Percentiles rank a stretch among this genome's conserved stretches.
phyloP scores from a whole-genome alignment of 2,888 invertebrate genomes.

The Scaptomyza caliginosa region DNA sequence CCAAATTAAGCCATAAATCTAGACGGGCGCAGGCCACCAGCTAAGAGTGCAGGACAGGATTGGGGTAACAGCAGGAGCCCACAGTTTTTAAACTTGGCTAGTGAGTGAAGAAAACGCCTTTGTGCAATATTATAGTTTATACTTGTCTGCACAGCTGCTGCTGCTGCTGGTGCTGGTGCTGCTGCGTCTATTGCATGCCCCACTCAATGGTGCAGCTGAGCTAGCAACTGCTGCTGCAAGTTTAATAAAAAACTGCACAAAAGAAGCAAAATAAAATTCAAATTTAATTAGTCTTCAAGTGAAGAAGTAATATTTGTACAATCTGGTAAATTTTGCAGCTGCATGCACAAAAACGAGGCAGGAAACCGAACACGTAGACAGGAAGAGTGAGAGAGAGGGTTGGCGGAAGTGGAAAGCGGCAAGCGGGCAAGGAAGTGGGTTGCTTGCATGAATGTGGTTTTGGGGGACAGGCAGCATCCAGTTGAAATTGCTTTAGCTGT shows the following conservation, averaged over 20 bases:
- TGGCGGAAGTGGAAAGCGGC: background rate
- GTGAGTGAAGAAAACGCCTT: slow-evolving; percentile 56
- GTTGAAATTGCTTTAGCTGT: slow-evolving; percentile 32
- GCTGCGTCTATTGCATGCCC: slow-evolving; percentile 12
- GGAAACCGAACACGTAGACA: background rate
- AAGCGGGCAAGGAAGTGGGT: slow-evolving; percentile 51
- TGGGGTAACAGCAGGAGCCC: slow-evolving; percentile 57
- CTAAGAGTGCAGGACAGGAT: slow-evolving; percentile 29
- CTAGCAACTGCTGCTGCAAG: slow-evolving; percentile 30
- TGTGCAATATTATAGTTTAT: slow-evolving; percentile 24
- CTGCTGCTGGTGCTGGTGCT: slow-evolving; percentile 22
- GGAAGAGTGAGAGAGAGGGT: background rate
- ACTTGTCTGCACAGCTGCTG: slow-evolving; percentile 6
- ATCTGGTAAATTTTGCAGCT: slow-evolving; percentile 74
- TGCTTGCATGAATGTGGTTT: slow-evolving; percentile 32
- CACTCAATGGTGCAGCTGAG: slow-evolving; percentile 22
- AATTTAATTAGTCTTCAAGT: slow-evolving; percentile 82
- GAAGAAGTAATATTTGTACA: slow-evolving; percentile 79
- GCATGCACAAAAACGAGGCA: slow-evolving; percentile 36
- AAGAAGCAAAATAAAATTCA: slow-evolving; percentile 70
- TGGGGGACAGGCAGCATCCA: slow-evolving; percentile 8
- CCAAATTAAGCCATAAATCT: slow-evolving; percentile 77
- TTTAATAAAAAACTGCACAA: slow-evolving; percentile 51
- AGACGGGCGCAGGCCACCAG: slow-evolving; percentile 65
- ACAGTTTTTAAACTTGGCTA: slow-evolving; percentile 41